These are phyloP conservation scores for Amazona finschi DNA, from an alignment of 2,797 vertebrate genomes.

Conservation along the genomic window DNA sequence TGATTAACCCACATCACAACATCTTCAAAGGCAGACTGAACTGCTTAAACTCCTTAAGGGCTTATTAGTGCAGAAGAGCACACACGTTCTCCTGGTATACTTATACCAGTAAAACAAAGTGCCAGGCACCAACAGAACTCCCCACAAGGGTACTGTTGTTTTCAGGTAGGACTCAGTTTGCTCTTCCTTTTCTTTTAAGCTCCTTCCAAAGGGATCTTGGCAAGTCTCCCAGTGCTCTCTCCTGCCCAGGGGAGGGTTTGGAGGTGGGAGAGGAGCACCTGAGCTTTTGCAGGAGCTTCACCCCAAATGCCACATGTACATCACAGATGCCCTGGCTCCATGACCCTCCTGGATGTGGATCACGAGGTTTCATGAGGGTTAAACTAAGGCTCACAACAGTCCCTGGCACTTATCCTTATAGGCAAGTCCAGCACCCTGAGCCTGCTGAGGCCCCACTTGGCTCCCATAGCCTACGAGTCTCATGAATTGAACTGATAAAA, in stretches of 20 bases:
- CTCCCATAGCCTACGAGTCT: neutral
- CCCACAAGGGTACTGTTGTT: neutral
- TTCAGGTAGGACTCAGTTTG: neutral
- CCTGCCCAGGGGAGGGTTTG: neutral
- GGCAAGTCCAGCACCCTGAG: neutral
- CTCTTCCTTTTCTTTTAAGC: neutral
- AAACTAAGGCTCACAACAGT: neutral
- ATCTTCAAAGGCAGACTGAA: constrained; percentile 3
- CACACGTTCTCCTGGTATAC: neutral
- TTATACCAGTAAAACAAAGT: neutral
- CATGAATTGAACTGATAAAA: neutral
- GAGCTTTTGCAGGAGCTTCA: neutral
- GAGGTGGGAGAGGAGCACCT: neutral
- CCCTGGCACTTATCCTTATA: neutral
- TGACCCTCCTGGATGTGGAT: neutral
- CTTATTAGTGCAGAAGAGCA: neutral
- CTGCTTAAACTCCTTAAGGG: neutral
- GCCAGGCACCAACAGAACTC: neutral
- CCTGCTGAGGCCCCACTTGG: neutral
- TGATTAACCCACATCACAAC: neutral
- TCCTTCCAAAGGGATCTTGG: neutral
- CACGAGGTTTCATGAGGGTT: neutral
- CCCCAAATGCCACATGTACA: neutral
- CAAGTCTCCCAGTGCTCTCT: neutral
- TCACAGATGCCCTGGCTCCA: neutral